A percentile compares a stretch with the other conserved stretches of the same genome.
Conservation (phyloP, 1,140 invertebrate species). For the Notospermus geniculatus region DNA sequence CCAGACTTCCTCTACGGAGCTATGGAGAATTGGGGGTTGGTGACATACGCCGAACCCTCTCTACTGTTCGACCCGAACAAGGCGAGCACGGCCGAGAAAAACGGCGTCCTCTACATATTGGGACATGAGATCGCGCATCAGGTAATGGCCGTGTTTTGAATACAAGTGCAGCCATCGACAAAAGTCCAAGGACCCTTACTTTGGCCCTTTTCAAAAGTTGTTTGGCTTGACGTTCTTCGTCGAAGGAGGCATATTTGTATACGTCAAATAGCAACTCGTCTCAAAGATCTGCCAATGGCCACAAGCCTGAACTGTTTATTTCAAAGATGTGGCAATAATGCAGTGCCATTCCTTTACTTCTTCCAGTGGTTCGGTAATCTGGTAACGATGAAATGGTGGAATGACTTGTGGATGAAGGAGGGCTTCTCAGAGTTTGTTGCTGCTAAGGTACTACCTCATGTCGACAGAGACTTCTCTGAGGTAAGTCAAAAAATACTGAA, state of each 20-base stretch:
- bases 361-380: slow-evolving; percentile 76
- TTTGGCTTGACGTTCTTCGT: no score
- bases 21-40: slow-evolving; percentile 35
- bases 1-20: slow-evolving; percentile 46
- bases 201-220: no score
- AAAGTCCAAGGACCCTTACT: no score
- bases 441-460: no score
- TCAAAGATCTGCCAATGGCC: no score
- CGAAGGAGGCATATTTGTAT: no score
- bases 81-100: slow-evolving; percentile 75
- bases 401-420: slow-evolving; percentile 81
- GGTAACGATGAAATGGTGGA: slow-evolving; percentile 82
- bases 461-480: no score
- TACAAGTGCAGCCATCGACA: no score
- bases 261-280: no score
- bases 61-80: slow-evolving; percentile 49
- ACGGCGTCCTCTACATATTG: slow-evolving; percentile 84
- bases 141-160: slow-evolving; percentile 6
- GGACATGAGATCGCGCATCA: slow-evolving; percentile 79
- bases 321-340: slow-evolving; percentile 39
- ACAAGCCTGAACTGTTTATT: no score
- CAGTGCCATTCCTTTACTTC: slow-evolving; percentile 24
- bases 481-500: no score
- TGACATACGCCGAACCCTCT: slow-evolving; percentile 26
- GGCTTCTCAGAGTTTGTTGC: slow-evolving; percentile 73